phyloP scores from a whole-genome alignment of 2,113 vertebrate species.

The Felis catus region F.catus_Fca126_mat1.0 CM031411.1:109607501-109608000 shows the following conservation, averaged over 20 bases:
- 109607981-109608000: not conserved
- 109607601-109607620: conserved; percentile 64
- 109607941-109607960: not conserved
- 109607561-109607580: not conserved
- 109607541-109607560: not conserved
- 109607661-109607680: not conserved
- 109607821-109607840: not conserved
- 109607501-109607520: conserved; percentile 40
- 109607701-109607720: not conserved
- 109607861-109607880: not conserved
- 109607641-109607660: conserved; percentile 33
- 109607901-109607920: conserved; percentile 10
- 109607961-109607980: not conserved
- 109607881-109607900: not conserved
- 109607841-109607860: not conserved
- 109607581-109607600: conserved; percentile 48
- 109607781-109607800: not conserved
- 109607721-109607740: not conserved
- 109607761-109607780: not conserved
- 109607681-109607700: not conserved
- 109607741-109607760: not conserved
- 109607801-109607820: not conserved
- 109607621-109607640: conserved; percentile 42
- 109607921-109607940: conserved; percentile 8
- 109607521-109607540: conserved; percentile 50